These are phyloP conservation scores for Rhabditoides inermis DNA, from an alignment of 2,888 invertebrate genomes.

Conservation along the genomic window DNA sequence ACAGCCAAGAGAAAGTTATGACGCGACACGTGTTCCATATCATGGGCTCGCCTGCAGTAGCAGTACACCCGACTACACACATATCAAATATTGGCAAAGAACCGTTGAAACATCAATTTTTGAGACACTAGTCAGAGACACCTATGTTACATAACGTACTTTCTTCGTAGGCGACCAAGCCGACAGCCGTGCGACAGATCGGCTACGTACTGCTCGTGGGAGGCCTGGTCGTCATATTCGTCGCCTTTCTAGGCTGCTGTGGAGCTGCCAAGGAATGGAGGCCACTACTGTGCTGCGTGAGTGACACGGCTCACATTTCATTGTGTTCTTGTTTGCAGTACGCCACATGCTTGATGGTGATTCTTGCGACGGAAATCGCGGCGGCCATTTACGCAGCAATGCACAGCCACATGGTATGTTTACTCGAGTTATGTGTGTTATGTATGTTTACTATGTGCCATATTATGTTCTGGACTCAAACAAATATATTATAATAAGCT, in stretches of 20 bases:
- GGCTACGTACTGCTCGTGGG: slow-evolving; percentile 46
- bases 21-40: too few relatives aligned
- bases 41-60: too few relatives aligned
- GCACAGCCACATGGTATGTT: slow-evolving; percentile 44
- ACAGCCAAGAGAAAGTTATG: too few relatives aligned
- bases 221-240: slow-evolving; percentile 46
- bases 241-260: slow-evolving; percentile 51
- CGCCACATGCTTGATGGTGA: slow-evolving; percentile 49
- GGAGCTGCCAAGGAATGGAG: slow-evolving; percentile 52
- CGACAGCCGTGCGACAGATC: slow-evolving; percentile 44
- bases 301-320: slow-evolving; percentile 1
- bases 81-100: too few relatives aligned
- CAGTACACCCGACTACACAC: too few relatives aligned
- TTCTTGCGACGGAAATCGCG: slow-evolving; percentile 48
- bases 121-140: not conserved
- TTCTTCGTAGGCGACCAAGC: slow-evolving; percentile 36
- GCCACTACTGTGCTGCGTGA: slow-evolving; percentile 47
- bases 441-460: too few relatives aligned
- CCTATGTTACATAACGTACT: not conserved
- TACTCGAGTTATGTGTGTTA: too few relatives aligned
- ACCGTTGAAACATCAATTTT: too few relatives aligned
- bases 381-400: slow-evolving; percentile 50
- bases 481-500: too few relatives aligned
- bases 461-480: too few relatives aligned
- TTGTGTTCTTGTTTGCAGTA: slow-evolving; percentile 34